Evolutionary conservation across 2,797 vertebrate genomes (phyloP).

Genomic region (Rhabdomys pumilio): DNA sequence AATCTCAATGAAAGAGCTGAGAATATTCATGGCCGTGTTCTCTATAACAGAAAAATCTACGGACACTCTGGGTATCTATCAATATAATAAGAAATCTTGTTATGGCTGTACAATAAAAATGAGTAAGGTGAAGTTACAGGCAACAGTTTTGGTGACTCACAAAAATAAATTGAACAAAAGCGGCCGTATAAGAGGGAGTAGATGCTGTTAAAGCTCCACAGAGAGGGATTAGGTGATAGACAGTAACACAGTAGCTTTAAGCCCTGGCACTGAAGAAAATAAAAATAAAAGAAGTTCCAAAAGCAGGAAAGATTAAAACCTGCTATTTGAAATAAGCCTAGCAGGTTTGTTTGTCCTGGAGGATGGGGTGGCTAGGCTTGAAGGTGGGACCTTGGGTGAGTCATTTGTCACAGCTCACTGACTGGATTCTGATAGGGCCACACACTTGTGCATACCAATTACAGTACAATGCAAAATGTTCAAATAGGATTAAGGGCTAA

Average conservation of each 20-base stretch:
- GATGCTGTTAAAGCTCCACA: background rate
- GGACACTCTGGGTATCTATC: background rate
- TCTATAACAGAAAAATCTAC: constrained; percentile 29
- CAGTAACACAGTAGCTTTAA: background rate
- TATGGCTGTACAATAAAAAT: background rate
- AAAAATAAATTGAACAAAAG: constrained; percentile 52
- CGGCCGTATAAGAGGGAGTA: background rate
- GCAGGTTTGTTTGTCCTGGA: background rate
- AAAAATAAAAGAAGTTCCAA: background rate
- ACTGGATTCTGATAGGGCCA: background rate
- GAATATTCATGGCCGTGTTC: background rate
- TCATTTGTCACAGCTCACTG: background rate
- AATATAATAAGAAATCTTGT: constrained; percentile 21
- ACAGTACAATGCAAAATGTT: background rate
- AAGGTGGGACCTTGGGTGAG: no score
- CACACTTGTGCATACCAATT: background rate
- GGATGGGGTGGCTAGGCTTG: background rate
- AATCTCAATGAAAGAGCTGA: background rate
- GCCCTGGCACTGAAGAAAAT: background rate
- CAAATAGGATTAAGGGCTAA: background rate
- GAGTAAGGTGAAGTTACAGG: background rate
- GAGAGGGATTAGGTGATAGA: background rate
- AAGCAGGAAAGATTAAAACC: background rate
- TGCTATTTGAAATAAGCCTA: background rate
- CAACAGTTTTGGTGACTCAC: background rate